Base-by-base conservation (phyloP, 2,113 vertebrate genomes). In the Patagioenas fasciata region DNA sequence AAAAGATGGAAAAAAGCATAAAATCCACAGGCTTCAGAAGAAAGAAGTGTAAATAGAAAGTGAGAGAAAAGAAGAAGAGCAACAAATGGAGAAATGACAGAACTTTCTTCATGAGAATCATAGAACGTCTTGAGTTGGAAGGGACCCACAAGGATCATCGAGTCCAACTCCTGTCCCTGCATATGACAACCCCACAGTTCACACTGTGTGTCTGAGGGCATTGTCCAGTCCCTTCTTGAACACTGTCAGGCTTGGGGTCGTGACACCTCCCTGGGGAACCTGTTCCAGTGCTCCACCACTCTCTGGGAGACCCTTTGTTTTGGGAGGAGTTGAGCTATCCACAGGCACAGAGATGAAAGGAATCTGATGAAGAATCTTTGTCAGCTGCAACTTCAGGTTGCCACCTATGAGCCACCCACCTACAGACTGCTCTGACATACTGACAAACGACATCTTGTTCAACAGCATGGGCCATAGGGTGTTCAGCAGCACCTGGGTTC, bases 391-490 rank as follows among this genome's bases (percentile, higher is more conserved):
- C 26, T 54, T 87, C 15, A 26, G 11, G 29, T 24, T 12, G 15
- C 53, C 60, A 61, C 11, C 36, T 54, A 28, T 10, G 18, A 89
- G 28, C 28, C 65, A 84, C n/a, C 16, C 24, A 24, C 25, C 25
- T 42, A 32, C 7, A 4, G 72, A 31, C 42, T 79, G 36, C n/a
- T 86, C 31, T 80, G 50, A 80, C 17, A 32, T 3, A 24, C 15
- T 12, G 1, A 24, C 64, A 78, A 85, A 5, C 25, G n/a, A 21
- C 9, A 4, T 58, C 65, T 69, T 80, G 15, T 57, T 81, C 47
- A 44, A 26, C 47, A 86, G n/a, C 5, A 0, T 5, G 14, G 26
- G 13, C 4, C 31, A 20, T 18, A 15, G 18, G 31, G 5, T 8
- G 8, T 11, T 72, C 85, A 57, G 42, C 34, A 48, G 26, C 1